These are phyloP conservation scores for Fundulus diaphanus DNA, from an alignment of 2,797 vertebrate genomes.

Conservation along the genomic window DNA sequence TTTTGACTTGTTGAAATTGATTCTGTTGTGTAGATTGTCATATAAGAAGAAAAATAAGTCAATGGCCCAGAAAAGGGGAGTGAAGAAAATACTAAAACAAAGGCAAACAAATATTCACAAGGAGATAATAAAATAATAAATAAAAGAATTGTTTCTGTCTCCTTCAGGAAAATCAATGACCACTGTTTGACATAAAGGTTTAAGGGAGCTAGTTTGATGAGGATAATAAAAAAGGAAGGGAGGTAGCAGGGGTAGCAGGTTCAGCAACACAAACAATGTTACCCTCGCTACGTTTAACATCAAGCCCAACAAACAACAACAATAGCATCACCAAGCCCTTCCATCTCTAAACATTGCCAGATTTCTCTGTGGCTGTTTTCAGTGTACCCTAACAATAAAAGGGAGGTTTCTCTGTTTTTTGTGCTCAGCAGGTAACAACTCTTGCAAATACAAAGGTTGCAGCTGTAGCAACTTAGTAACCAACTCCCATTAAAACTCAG, in stretches of 20 bases:
- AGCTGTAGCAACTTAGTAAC: neutral
- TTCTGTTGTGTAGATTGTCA: neutral
- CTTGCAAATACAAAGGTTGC: conserved; percentile 46
- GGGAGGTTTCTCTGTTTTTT: conserved; percentile 62
- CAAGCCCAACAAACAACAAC: conserved; percentile 61
- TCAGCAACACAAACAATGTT: conserved; percentile 67
- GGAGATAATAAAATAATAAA: neutral
- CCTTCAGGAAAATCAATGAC: neutral
- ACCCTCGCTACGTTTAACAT: conserved; percentile 68
- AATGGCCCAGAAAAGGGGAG: neutral
- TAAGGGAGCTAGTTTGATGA: conserved; percentile 19
- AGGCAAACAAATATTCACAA: neutral
- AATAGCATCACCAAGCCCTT: conserved; percentile 69
- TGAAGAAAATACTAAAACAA: neutral
- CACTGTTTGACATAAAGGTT: neutral
- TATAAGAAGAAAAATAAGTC: neutral
- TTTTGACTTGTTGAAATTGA: neutral
- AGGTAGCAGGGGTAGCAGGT: conserved; percentile 1
- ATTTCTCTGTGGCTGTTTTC: conserved; percentile 77
- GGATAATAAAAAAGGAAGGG: conserved; percentile 16
- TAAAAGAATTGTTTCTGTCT: neutral
- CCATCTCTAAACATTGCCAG: conserved; percentile 75
- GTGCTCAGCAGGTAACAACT: conserved; percentile 69
- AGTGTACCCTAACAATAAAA: conserved; percentile 72
- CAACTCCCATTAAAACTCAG: conserved; percentile 3